phyloP scores from a whole-genome alignment of 2,797 vertebrate species.

The Zenarchopterus dispar region DNA sequence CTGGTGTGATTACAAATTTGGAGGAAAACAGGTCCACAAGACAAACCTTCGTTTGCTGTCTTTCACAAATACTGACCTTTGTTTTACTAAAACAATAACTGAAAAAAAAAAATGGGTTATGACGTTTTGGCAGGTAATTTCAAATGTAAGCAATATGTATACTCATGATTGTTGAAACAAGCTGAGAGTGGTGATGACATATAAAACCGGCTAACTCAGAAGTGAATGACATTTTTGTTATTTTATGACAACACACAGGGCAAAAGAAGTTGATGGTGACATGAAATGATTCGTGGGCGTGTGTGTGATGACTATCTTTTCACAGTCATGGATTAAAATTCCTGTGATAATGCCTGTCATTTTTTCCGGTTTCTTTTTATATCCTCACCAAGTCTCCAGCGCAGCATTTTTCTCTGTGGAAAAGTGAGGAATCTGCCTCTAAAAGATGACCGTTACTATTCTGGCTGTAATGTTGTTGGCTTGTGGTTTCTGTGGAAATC shows the following conservation, averaged over 20 bases:
- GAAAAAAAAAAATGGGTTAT: slow-evolving; percentile 21
- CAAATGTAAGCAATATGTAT: slow-evolving; percentile 15
- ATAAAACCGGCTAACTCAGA: slow-evolving; percentile 12
- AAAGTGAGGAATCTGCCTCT: slow-evolving; percentile 13
- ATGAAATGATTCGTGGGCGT: slow-evolving; percentile 23
- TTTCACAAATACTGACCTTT: too few relatives aligned
- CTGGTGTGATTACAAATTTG: too few relatives aligned
- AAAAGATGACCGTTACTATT: slow-evolving; percentile 1
- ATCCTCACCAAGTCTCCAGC: not conserved
- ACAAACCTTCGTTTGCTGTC: too few relatives aligned
- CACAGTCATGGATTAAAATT: slow-evolving; percentile 51
- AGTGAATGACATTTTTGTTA: slow-evolving; percentile 10
- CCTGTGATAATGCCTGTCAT: slow-evolving; percentile 26
- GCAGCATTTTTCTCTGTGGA: slow-evolving; percentile 2
- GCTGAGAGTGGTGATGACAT: slow-evolving; percentile 9
- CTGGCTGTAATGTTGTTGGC: too few relatives aligned
- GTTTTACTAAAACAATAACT: too few relatives aligned
- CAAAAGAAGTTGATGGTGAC: slow-evolving; percentile 25
- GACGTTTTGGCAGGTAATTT: not conserved
- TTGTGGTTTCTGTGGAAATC: too few relatives aligned
- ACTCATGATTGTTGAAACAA: not conserved
- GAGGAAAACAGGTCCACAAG: too few relatives aligned
- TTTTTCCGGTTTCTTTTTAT: slow-evolving; percentile 21
- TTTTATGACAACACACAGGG: slow-evolving; percentile 4
- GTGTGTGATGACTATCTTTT: slow-evolving; percentile 35